Base-by-base conservation (phyloP, 2,888 invertebrate genomes). In the Acrobasis repandana region DNA sequence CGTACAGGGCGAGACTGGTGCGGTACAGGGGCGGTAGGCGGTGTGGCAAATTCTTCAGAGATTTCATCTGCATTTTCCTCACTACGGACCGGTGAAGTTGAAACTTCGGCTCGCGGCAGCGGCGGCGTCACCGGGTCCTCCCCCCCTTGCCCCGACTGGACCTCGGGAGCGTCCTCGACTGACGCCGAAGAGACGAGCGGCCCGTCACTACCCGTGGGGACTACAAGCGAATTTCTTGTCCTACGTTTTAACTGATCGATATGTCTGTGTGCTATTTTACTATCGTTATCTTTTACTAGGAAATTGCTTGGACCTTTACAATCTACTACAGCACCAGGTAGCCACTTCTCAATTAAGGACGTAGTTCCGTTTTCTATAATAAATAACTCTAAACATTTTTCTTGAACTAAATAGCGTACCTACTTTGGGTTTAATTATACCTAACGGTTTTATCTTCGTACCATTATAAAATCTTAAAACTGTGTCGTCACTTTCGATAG, bases 381-480 rank as follows among this genome's bases (percentile, higher is more conserved):
- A 63, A 64, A 67, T 20, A 43, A 43, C n/a, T 43, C 43, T 43
- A 43, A 43, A 43, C 43, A 11, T 43, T 43, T 43, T 5, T 43
- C 43, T 43, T 43, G 43, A 11, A n/a, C 43, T 43, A 43, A 43
- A 67, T 67, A 66, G 0, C 0, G 49, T 0, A 71, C n/a, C n/a
- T n/a, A n/a, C 65, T 2, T n/a, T 1, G 0, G 65, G 66, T 43
- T 28, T 64, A 9, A 67, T 63, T 6, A 65, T 46, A 1, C 70
- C 68, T 15, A 71, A 15, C 2, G 71, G 70, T 46, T 51, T 61
- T 2, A 66, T 58, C 14, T 47, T 38, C 2, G 63, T 56, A 2
- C 66, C 65, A 48, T 68, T 52, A 60, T 67, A 68, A 46, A 69
- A 68, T 20, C 57, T 64, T 57, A 66, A 67, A 9, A 51, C 28